Base-by-base conservation (phyloP, 2,888 invertebrate species). In the Colostygia pectinataria region DNA sequence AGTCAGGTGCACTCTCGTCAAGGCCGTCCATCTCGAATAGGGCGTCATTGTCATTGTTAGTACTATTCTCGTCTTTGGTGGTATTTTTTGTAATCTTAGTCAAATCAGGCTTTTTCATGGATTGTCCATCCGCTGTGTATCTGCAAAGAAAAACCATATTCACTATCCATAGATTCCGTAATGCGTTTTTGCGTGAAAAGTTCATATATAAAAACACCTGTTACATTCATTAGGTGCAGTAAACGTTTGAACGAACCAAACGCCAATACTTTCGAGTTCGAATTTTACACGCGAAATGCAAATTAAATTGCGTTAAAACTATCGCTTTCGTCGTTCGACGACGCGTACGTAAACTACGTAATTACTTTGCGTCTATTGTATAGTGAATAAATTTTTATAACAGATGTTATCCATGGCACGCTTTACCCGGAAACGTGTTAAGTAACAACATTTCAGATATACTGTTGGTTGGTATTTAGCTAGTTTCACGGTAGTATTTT, bases 21-120 rank as follows among this genome's bases (percentile, higher is more conserved):
- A 94, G 80, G 43, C 92, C 93, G 49, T 88, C 88, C 94, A 94
- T 94, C 68, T 93, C 92, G 65, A 94, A 94, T 52, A 94, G 90
- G 20, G 93, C 93, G 38, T 94, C 94, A 44, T 91, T 84, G 46
- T 91, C 91, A 55, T 51, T 51, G 41, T 69, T 68, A 55, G 75
- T 74, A 38, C 70, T 65, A 37, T 74, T 74, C 27, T 82, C 77
- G 28, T 81, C 79, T 69, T 83, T 83, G 53, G 77, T 66, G 48
- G 67, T 77, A 28, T 79, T 82, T 53, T 91, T 90, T 72, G 90
- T 79, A 50, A 88, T 80, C 62, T 91, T 91, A 60, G 84, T 91
- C 53, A 92, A 60, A 63, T 92, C 92, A 43, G 92, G 92, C 65
- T 91, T 92, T 58, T 91, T 90, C 74, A 92, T 89, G 29, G 80